phyloP scores from a whole-genome alignment of 2,113 vertebrate species.

The Festucalex cinctus region DNA sequence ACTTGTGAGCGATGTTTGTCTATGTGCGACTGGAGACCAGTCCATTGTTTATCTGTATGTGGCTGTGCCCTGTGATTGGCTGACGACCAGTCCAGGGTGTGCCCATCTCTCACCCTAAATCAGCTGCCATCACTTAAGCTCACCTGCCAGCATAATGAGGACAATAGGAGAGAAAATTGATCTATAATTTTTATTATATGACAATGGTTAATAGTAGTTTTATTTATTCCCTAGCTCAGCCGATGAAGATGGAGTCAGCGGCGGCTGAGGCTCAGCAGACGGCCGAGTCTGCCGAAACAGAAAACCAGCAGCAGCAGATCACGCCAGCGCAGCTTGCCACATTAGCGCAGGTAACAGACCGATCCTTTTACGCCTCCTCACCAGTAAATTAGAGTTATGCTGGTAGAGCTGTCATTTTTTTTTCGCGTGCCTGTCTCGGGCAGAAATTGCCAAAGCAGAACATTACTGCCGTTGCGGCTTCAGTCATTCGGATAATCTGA shows the following conservation, averaged over 20 bases:
- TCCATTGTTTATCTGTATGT: too few species aligned
- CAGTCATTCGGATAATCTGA: too few species aligned
- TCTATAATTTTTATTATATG: not conserved
- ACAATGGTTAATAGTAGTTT: not conserved
- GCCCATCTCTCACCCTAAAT: too few species aligned
- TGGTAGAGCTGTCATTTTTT: too few species aligned
- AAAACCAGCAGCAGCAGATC: constrained; percentile 85
- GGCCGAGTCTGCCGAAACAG: constrained; percentile 85
- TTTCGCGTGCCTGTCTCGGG: too few species aligned
- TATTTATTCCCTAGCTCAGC: constrained; percentile 76
- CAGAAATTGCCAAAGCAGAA: not conserved
- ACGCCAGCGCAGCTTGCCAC: constrained; percentile 89
- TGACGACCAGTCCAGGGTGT: too few species aligned
- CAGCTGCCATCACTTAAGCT: too few species aligned
- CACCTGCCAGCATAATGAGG: not conserved
- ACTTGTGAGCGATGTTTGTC: too few species aligned
- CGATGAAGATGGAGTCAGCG: constrained; percentile 97
- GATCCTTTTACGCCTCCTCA: not conserved
- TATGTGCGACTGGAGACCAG: too few species aligned
- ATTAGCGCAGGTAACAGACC: not conserved
- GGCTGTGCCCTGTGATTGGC: too few species aligned
- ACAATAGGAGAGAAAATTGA: not conserved
- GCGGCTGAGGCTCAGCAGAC: constrained; percentile 94
- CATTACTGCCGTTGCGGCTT: too few species aligned
- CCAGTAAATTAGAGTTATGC: too few species aligned